Evolutionary conservation across 2,888 invertebrate species (phyloP).

Genomic region (Eilema depressum): DNA sequence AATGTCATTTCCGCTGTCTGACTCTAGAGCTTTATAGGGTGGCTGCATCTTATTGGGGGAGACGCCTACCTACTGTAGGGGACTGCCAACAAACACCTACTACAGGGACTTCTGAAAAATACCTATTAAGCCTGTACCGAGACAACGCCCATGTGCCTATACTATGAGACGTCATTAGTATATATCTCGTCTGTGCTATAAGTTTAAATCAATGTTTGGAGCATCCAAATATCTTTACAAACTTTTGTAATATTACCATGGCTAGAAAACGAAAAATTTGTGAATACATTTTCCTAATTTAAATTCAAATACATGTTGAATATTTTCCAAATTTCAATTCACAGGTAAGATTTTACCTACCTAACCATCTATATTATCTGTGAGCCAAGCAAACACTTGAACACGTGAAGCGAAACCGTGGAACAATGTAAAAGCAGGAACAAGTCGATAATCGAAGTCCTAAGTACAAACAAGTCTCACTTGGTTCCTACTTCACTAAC

Average conservation of each 20-base stretch:
- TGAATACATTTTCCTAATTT: too few species aligned
- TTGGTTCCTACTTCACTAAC: constrained; percentile 20
- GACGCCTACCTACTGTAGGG: neutral
- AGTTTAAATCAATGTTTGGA: too few species aligned
- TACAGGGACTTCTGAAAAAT: too few species aligned
- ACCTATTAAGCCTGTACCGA: too few species aligned
- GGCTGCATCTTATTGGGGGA: neutral
- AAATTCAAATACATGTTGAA: too few species aligned
- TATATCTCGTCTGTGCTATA: too few species aligned
- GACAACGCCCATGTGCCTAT: too few species aligned
- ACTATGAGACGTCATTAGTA: too few species aligned
- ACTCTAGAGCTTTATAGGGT: neutral
- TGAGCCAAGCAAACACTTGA: neutral
- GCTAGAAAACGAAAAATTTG: too few species aligned
- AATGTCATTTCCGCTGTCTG: neutral
- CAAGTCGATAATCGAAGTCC: constrained; percentile 20
- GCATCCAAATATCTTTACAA: too few species aligned
- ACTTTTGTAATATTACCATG: too few species aligned
- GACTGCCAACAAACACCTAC: neutral
- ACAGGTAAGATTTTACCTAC: neutral
- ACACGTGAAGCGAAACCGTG: neutral
- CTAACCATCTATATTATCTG: neutral
- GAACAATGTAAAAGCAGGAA: constrained; percentile 15
- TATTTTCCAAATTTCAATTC: too few species aligned
- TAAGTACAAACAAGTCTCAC: constrained; percentile 24